These are phyloP conservation scores for Melanotaenia maccullochi DNA, from an alignment of 2,797 vertebrate genomes.

Conservation along the genomic window DNA sequence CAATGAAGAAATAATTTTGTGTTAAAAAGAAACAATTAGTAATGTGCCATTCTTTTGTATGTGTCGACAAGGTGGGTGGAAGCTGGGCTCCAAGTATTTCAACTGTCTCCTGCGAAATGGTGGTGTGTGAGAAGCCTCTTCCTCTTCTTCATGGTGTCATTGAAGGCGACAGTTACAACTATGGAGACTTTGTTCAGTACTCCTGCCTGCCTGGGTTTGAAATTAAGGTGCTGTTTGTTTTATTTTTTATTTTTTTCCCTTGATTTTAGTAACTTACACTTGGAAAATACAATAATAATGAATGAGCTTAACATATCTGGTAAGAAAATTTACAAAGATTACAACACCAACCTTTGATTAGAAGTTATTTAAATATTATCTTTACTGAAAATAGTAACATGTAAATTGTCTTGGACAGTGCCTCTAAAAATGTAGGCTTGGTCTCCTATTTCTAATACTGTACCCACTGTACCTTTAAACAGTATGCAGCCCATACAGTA, in stretches of 20 bases:
- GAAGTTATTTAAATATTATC: not conserved
- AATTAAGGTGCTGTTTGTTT: conserved; percentile 84
- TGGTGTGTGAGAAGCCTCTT: conserved; percentile 87
- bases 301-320: not conserved
- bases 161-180: conserved; percentile 86
- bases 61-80: conserved; percentile 83
- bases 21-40: not conserved
- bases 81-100: conserved; percentile 88
- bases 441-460: not conserved
- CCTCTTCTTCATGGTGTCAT: conserved; percentile 84
- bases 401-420: not conserved
- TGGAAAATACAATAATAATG: not conserved
- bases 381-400: not conserved
- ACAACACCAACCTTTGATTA: not conserved
- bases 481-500: not conserved
- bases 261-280: not conserved
- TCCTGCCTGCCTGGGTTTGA: conserved; percentile 91
- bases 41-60: not conserved
- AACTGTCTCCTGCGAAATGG: conserved; percentile 85
- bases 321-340: not conserved
- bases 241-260: no score
- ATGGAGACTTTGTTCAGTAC: conserved; percentile 86
- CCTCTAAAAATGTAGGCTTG: not conserved
- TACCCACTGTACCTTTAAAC: conserved; percentile 8
- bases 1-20: not conserved